Evolutionary conservation across 2,113 vertebrate genomes (phyloP).

Genomic region (Rhombomys opimus): DNA sequence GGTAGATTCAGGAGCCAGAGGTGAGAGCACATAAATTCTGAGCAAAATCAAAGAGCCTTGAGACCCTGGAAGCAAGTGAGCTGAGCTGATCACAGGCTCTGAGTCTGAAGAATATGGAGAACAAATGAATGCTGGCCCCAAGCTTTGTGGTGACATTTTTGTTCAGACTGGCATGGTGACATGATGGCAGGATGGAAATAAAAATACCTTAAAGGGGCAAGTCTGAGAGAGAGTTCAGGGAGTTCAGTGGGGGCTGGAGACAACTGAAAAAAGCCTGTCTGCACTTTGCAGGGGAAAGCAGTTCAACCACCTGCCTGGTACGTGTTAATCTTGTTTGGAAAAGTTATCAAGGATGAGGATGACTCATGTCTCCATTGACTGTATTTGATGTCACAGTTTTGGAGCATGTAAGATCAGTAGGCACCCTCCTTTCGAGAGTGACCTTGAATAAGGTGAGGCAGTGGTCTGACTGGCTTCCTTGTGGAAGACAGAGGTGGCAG

Average conservation of each 20-base stretch:
- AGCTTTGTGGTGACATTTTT: background rate
- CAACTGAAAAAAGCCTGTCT: background rate
- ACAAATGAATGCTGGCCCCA: background rate
- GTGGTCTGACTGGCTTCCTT: background rate
- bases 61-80: background rate
- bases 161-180: background rate
- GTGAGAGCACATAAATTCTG: background rate
- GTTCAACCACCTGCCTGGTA: background rate
- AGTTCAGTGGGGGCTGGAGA: no score
- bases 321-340: background rate
- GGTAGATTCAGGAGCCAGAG: background rate
- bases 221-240: background rate
- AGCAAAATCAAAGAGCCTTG: background rate
- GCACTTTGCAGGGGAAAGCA: rapidly evolving
- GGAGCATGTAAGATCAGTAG: background rate
- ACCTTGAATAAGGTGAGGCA: background rate
- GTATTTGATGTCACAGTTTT: background rate
- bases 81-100: background rate
- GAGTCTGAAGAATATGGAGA: background rate
- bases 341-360: no score
- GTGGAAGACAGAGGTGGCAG: background rate
- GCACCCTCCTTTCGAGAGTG: background rate
- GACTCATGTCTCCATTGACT: rapidly evolving
- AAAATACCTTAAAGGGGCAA: background rate
- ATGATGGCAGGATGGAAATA: background rate